phyloP scores from a whole-genome alignment of 2,113 vertebrate genomes.

The Axis porcinus region DNA sequence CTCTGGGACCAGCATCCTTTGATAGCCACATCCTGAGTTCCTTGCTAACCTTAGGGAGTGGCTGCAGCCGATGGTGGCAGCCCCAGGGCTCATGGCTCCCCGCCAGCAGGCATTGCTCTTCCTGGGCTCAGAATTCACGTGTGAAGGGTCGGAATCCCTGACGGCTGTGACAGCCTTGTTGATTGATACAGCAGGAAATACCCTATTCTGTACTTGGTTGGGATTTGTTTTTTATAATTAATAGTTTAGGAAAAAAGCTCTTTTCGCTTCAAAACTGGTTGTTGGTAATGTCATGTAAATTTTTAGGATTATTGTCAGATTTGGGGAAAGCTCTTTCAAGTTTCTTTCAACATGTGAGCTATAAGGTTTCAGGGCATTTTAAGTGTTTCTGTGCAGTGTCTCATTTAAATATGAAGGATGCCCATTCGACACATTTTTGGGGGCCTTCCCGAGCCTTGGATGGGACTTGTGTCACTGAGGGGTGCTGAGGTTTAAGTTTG shows the following conservation, averaged over 20 bases:
- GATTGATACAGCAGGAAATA: background rate
- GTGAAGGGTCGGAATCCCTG: background rate
- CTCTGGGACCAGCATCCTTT: background rate
- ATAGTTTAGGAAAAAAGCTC: background rate
- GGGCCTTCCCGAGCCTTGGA: background rate
- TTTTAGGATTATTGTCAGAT: background rate
- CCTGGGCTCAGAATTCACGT: background rate
- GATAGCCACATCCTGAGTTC: background rate
- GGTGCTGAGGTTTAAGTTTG: background rate
- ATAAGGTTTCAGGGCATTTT: background rate
- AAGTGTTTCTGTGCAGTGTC: background rate
- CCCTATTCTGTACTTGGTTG: background rate
- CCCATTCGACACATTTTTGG: background rate
- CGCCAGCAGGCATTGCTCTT: fast-evolving
- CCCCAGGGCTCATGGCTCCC: background rate
- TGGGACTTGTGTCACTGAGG: background rate
- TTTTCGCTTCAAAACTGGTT: background rate
- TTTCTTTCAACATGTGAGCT: background rate
- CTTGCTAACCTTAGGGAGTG: background rate
- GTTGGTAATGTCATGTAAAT: background rate
- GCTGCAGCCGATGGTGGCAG: background rate
- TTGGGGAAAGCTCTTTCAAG: background rate
- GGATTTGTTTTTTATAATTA: background rate
- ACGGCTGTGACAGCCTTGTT: background rate
- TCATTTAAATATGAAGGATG: background rate